These are phyloP conservation scores for Morpho deidamia DNA, from an alignment of 2,888 invertebrate species.

Conservation along the genomic window DNA sequence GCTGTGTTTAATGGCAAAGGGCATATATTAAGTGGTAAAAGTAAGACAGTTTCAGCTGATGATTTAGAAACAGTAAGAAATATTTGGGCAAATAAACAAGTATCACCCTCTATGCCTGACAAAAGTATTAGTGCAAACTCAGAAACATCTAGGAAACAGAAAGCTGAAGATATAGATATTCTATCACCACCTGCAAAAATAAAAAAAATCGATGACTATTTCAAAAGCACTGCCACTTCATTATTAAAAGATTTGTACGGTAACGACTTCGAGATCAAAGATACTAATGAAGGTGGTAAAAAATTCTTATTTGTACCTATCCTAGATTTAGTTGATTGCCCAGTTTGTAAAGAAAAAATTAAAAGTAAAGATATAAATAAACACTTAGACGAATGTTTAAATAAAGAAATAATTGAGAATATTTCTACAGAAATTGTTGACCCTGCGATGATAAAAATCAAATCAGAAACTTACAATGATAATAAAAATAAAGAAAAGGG, in stretches of 20 bases:
- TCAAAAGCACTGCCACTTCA: conserved; percentile 44
- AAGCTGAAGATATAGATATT: conserved; percentile 27
- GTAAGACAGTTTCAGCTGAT: conserved; percentile 22
- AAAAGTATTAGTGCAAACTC: conserved; percentile 2
- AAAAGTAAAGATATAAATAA: conserved; percentile 49
- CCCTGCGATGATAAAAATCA: conserved; percentile 13
- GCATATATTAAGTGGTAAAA: conserved; percentile 26
- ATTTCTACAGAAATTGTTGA: conserved; percentile 29
- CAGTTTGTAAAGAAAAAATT: conserved; percentile 61
- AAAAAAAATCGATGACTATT: conserved; percentile 63
- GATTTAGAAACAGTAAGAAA: conserved; percentile 37
- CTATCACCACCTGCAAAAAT: conserved; percentile 50
- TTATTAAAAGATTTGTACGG: conserved; percentile 65
- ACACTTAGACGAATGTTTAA: conserved; percentile 69
- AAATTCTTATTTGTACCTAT: conserved; percentile 40
- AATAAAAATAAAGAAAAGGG: conserved; percentile 6
- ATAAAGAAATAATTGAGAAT: conserved; percentile 51
- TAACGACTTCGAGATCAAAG: conserved; percentile 45
- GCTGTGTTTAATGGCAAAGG: conserved; percentile 37
- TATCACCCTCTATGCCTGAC: conserved; percentile 13
- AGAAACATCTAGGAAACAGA: conserved; percentile 39
- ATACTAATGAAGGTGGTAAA: conserved; percentile 30
- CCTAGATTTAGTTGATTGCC: conserved; percentile 56
- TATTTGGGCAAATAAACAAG: conserved; percentile 39
- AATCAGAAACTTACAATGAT: background rate